A percentile compares a stretch with the other conserved stretches of the same genome.
phyloP scores from a whole-genome alignment of 2,797 vertebrate genomes.

The Poeciliopsis presidionis region DNA sequence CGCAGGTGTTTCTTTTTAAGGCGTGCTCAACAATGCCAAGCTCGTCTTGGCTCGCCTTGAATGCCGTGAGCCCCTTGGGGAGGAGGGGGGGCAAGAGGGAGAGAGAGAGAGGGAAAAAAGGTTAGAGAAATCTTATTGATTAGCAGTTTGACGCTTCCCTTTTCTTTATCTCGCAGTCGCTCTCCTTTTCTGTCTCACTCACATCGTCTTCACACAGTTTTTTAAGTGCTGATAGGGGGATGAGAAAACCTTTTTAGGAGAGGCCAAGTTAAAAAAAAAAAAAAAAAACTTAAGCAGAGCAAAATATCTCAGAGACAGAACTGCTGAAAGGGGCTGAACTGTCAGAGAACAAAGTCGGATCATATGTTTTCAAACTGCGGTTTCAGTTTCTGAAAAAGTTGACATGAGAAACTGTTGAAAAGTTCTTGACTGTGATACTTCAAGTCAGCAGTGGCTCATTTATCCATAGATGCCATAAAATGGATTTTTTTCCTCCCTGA shows the following conservation, averaged over 20 bases:
- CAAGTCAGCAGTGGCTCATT: not conserved
- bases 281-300: not conserved
- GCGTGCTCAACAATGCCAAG: constrained; percentile 79
- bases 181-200: constrained; percentile 58
- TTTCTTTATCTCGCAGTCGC: constrained; percentile 64
- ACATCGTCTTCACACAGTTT: constrained; percentile 52
- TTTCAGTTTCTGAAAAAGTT: not conserved
- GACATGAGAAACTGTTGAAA: not conserved
- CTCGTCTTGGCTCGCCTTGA: constrained; percentile 79
- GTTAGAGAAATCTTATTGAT: constrained; percentile 80
- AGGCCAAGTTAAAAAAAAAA: constrained; percentile 51
- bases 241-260: constrained; percentile 57
- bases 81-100: constrained; percentile 5
- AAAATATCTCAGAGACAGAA: constrained; percentile 57
- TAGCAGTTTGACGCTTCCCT: constrained; percentile 73
- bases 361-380: not conserved
- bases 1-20: constrained; percentile 84
- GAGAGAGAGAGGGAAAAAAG: constrained; percentile 31
- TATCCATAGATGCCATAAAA: not conserved
- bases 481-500: not conserved
- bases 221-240: constrained; percentile 53
- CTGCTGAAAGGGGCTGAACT: constrained; percentile 36
- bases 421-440: not conserved
- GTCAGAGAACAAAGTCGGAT: not conserved
- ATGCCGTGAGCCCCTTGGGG: constrained; percentile 70